Conservation (phyloP, 2,113 vertebrate genomes). For the Nannobrachium achirus region DNA sequence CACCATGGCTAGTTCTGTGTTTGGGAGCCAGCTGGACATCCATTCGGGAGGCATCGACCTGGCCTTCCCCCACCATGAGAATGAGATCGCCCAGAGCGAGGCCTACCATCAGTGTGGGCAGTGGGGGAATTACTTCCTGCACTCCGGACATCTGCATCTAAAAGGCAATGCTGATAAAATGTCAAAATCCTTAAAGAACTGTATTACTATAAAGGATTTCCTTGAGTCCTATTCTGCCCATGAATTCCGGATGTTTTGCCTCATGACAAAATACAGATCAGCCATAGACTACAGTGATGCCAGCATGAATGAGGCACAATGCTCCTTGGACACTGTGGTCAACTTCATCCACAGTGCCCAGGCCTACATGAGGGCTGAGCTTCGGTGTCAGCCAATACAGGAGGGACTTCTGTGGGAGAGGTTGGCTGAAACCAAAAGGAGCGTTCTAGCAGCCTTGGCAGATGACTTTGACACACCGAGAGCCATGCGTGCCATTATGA, state of each 20-base stretch:
- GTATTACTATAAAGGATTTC: constrained; percentile 82
- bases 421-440: constrained; percentile 82
- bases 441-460: constrained; percentile 81
- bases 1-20: constrained; percentile 85
- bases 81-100: constrained; percentile 90
- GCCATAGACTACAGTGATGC: constrained; percentile 86
- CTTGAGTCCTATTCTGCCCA: constrained; percentile 27
- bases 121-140: constrained; percentile 91
- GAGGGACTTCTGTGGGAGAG: constrained; percentile 88
- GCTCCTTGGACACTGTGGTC: constrained; percentile 73
- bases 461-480: constrained; percentile 93
- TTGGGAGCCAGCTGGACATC: constrained; percentile 88
- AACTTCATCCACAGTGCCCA: constrained; percentile 80
- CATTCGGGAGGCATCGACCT: constrained; percentile 87
- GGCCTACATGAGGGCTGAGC: constrained; percentile 89
- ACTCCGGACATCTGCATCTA: constrained; percentile 84
- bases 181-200: constrained; percentile 92
- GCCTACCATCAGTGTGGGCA: constrained; percentile 84
- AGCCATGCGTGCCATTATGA: constrained; percentile 86
- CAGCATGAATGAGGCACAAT: constrained; percentile 83
- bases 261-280: constrained; percentile 91
- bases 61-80: constrained; percentile 91
- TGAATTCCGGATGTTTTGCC: constrained; percentile 94
- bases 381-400: constrained; percentile 79
- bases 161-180: constrained; percentile 88